Base-by-base conservation (phyloP, 2,888 invertebrate species). In the Lomographa bimaculata region DNA sequence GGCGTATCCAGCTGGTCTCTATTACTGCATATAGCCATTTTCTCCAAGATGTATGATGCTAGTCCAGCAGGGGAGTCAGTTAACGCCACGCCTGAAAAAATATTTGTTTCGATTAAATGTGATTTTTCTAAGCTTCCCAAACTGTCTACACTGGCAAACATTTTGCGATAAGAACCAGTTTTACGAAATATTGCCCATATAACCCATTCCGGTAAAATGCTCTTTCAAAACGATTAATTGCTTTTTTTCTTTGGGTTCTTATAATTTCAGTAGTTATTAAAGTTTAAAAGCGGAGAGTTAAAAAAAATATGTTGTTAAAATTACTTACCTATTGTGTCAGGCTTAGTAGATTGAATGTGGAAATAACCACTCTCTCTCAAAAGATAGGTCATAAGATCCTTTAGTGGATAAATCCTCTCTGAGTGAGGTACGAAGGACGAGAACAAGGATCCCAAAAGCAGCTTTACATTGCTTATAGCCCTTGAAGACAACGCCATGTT, bases 11-110 rank as follows among this genome's bases (percentile, higher is more conserved):
- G 73, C 57, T 91, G 90, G 3, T 87, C 72, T 2, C 62, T 93
- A 81, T 83, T 95, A 82, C 79, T 94, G 92, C 79, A 94, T 37
- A 64, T 91, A 66, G 87, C 92, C 73, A 97, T 97, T 79, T 98
- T 98, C 68, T 98, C 98, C 51, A 98, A 81, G 24, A 97, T 92
- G 62, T 97, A 98, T 0, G 94, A 95, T 1, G 97, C 97, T 50
- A 98, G 77, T 0, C 96, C 97, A 0, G 93, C 90, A 0, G 98
- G 98, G 0, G 95, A 94, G 59, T 96, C 94, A 4, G 91, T 85
- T 43, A 97, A 66, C 0, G 90, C 94, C 1, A 91, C 91, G 8
- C 95, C 95, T 94, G 58, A 0, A 80, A 77, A 7, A 10, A 4
- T 14, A 14, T 14, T 14, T 14, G 14, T 14, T 2, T 2, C 4